Evolutionary conservation across 1,140 invertebrate species (phyloP).

Genomic region (Heliothis virescens): DNA sequence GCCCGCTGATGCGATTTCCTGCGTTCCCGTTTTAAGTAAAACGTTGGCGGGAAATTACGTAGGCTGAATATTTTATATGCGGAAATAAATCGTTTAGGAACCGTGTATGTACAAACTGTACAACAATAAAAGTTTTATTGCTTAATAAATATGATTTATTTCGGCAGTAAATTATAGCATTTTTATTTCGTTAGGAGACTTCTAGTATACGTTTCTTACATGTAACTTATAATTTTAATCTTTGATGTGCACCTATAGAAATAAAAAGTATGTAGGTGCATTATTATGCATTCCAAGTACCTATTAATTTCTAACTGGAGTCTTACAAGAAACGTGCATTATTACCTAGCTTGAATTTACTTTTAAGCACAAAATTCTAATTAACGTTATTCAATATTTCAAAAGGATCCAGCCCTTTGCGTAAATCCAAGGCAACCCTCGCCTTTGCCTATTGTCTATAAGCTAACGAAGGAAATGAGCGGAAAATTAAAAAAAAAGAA

Average conservation of each 20-base stretch:
- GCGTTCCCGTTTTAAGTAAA: constrained; percentile 53
- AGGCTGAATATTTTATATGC: constrained; percentile 31
- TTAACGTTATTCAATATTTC: not conserved
- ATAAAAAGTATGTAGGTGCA: no score
- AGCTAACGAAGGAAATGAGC: not conserved
- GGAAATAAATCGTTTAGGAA: constrained; percentile 43
- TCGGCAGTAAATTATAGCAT: not conserved
- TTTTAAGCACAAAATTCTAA: not conserved
- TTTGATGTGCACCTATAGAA: no score
- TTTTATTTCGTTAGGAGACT: not conserved
- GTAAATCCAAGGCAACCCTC: not conserved
- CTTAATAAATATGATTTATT: constrained; percentile 39
- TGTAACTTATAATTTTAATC: no score
- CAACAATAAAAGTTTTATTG: constrained; percentile 43
- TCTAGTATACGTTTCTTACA: no score
- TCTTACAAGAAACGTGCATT: no score
- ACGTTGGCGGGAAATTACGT: constrained; percentile 57
- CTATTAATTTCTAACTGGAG: no score
- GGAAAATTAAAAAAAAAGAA: constrained; percentile 6
- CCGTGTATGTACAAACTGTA: no score
- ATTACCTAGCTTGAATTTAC: no score
- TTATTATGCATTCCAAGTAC: no score
- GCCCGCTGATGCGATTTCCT: constrained; percentile 71
- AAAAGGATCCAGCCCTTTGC: not conserved
- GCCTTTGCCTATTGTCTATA: not conserved